These are phyloP conservation scores for Actias luna DNA, from an alignment of 2,888 invertebrate genomes.

Conservation along the genomic window DNA sequence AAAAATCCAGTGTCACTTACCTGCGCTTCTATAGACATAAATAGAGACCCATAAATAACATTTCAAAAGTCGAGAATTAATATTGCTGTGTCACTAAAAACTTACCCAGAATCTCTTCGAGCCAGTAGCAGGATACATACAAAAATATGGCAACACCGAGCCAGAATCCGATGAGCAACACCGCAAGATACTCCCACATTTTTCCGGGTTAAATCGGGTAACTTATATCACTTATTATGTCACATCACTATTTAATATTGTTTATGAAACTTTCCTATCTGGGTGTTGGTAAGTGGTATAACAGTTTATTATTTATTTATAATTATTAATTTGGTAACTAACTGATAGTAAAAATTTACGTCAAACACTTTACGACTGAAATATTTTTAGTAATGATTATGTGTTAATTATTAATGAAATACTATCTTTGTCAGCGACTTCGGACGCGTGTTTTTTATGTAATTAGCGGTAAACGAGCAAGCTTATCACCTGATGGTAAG, in stretches of 20 bases:
- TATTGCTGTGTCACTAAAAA: constrained; percentile 23
- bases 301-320: background rate
- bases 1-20: no score
- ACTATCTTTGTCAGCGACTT: no score
- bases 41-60: no score
- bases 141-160: constrained; percentile 76
- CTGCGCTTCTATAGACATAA: no score
- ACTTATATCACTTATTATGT: constrained; percentile 21
- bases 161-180: constrained; percentile 74
- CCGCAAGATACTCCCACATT: constrained; percentile 75
- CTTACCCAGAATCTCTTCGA: constrained; percentile 84
- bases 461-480: no score
- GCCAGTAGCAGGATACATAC: constrained; percentile 79
- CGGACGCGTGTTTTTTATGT: no score
- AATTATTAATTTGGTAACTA: background rate
- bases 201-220: background rate
- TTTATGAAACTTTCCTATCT: constrained; percentile 13
- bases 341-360: background rate
- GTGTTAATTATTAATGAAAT: no score
- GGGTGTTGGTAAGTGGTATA: constrained; percentile 13
- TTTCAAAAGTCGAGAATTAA: background rate
- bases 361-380: no score
- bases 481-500: no score
- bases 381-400: no score
- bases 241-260: constrained; percentile 35